These are phyloP conservation scores for Linurgus olivaceus DNA, from an alignment of 2,797 vertebrate genomes.

Conservation along the genomic window DNA sequence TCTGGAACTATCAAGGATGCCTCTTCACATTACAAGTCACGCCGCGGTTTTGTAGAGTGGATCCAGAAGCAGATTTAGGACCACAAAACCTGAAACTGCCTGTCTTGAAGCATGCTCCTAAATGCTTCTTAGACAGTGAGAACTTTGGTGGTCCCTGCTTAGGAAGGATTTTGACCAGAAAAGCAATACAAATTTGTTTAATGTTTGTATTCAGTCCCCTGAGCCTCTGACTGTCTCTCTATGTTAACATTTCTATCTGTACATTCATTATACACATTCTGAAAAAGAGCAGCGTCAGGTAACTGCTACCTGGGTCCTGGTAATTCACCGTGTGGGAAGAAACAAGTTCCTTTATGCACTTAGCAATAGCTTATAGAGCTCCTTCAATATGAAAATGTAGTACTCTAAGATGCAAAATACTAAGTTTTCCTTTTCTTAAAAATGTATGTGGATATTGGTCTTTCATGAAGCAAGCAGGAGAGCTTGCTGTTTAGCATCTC, in stretches of 20 bases:
- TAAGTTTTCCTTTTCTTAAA: neutral
- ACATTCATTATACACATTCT: neutral
- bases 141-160: neutral
- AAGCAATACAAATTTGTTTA: fast-evolving
- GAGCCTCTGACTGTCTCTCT: neutral
- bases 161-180: neutral
- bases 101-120: neutral
- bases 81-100: neutral
- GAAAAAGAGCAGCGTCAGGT: neutral
- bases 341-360: neutral
- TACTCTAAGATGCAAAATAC: neutral
- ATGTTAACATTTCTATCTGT: neutral
- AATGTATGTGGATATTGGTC: neutral
- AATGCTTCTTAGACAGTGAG: neutral
- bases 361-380: neutral
- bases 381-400: neutral
- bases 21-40: neutral
- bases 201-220: neutral
- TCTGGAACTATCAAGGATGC: neutral
- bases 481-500: neutral
- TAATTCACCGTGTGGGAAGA: neutral
- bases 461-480: neutral
- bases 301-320: neutral
- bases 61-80: neutral
- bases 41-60: neutral